Base-by-base conservation (phyloP, 92 coral and sea anemone genomes). In the Epizoanthus fatuus region DNA sequence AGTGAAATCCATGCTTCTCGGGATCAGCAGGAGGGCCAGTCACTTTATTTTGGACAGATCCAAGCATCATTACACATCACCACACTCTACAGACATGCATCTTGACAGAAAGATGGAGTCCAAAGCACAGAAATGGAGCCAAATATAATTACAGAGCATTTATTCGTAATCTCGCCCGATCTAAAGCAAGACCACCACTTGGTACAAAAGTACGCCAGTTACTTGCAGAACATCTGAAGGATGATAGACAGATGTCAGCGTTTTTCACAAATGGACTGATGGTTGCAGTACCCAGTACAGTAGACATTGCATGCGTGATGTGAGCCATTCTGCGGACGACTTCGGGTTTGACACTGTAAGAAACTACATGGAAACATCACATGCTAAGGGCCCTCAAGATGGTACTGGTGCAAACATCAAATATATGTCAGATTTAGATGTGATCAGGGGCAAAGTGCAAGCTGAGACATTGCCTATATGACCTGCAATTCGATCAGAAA, bases 31-130 rank as follows among this genome's bases (percentile, higher is more conserved):
- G 79, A 84, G 29, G 63, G 64, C 0, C 81, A 89, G 65, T 67
- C 81, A 1, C 67, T 84, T n/a, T 77, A 77, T 38, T 77, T 75
- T 52, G 70, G 81, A 5, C 90, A 90, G 29, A 73, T 39, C 29
- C 90, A 73, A 51, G 94, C 80, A 10, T 87, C 91, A 8, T 74
- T 91, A 16, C 91, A 90, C 62, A 90, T 92, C 0, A 88, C 92
- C 10, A 72, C 88, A 7, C 83, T 88, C 22, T 70, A 88, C 13
- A 64, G 95, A 8, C 92, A 88, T 68, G 92, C 90, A 39, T 8
- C 53, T 1, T 9, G 35, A 12, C 42, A 72, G 0, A 59, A 45
- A 16, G 92, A 84, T 54, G 88, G 87, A 2, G 81, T 62, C 13
- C 63, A 78, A 39, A 87, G 92, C 65, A 75, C 89, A 3, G 82